Base-by-base conservation (phyloP, 2,113 vertebrate genomes). In the Tenrec ecaudatus region DNA sequence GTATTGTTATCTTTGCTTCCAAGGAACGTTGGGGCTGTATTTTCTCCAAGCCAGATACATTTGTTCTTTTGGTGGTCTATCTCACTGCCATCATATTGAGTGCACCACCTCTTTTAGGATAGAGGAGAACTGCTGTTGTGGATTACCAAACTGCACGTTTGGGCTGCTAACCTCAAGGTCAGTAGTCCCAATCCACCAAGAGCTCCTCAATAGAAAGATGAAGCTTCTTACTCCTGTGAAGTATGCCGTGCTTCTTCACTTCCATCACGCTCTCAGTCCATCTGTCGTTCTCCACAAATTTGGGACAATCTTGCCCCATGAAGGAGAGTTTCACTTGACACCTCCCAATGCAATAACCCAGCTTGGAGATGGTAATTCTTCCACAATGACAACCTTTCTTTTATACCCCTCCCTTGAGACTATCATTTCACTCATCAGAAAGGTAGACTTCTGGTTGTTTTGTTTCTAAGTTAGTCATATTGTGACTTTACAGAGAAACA, bases 381-480 rank as follows among this genome's bases (percentile, higher is more conserved):
- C 25, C 43, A 78, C 20, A 68, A 40, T 73, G 73, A 23, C 23
- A 82, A 27, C 14, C 22, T 10, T 86, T 38, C 62, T 57, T 92
- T 64, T 69, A 12, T 76, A 60, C 2, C 4, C 15, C 36, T 92
- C 92, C 58, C 40, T 82, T 15, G 76, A 82, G 85, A 91, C 9
- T 90, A 82, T 66, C 68, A 29, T 86, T 88, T 95, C 83, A 91
- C 69, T 92, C 76, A 66, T 40, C 69, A 86, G 57, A 86, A 82
- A 90, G 93, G 88, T 83, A 80, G 79, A 71, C 53, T 66, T 73
- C 20, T 73, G 3, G 19, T 73, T 73, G 40, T 80, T 36, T 89
- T 25, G 27, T 68, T 83, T 77, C 85, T 66, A 36, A 91, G 57
- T 53, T 94, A 83, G 76, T 8, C 40, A 64, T 33, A 62, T 36